These are phyloP conservation scores for Catalaphyllia jardinei DNA, from an alignment of 64 coral and sea anemone genomes.

Conservation along the genomic window DNA sequence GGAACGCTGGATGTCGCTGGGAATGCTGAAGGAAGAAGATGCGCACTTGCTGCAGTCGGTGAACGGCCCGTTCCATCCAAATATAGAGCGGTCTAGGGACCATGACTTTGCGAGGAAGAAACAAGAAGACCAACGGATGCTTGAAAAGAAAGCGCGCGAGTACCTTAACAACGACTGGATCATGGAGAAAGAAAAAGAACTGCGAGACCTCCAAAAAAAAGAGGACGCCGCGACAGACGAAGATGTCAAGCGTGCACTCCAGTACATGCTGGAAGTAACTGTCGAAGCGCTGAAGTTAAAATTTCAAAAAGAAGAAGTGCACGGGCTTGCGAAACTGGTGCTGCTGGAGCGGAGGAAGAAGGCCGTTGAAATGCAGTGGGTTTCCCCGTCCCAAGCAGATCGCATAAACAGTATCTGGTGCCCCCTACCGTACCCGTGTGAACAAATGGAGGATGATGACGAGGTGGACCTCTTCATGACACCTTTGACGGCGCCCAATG, in stretches of 20 bases:
- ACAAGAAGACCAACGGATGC: background rate
- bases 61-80: background rate
- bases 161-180: background rate
- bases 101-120: background rate
- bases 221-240: too few species aligned
- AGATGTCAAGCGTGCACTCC: too few species aligned
- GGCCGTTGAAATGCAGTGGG: background rate
- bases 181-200: too few species aligned
- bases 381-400: background rate
- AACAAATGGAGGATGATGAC: too few species aligned
- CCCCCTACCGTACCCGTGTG: too few species aligned
- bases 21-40: background rate
- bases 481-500: too few species aligned
- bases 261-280: too few species aligned
- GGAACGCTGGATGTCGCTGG: constrained; percentile 1
- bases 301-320: too few species aligned
- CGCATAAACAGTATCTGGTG: too few species aligned
- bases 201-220: too few species aligned
- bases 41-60: constrained; percentile 2
- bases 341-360: background rate
- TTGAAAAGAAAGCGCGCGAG: background rate
- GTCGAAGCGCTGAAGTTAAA: too few species aligned
- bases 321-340: background rate
- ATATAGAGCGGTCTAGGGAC: background rate
- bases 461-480: too few species aligned